Evolutionary conservation across 1,140 invertebrate genomes (phyloP), one percentile per base, ranked within the genome.

Genomic region (Pseudachorutes palmiensis): DNA sequence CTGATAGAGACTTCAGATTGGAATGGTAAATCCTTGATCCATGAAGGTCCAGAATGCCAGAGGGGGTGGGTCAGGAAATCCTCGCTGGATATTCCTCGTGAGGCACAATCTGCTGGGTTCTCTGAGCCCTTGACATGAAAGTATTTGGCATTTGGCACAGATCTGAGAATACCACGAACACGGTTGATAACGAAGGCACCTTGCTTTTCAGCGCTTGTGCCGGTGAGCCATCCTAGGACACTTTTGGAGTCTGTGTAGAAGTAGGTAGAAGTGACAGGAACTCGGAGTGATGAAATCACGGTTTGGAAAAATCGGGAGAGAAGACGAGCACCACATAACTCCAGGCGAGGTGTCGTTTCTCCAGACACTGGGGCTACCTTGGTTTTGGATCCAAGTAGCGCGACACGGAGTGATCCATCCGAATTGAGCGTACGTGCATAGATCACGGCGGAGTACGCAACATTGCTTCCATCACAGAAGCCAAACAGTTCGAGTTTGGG

Each of bases 51-150:
- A 12, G 24, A 3, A 5, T 12, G 30, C 58, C 58, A 60, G 29
- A 60, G 58, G 24, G 24, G 12, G 30, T 60, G 58, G 12, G 2
- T 28, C 24, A 26, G 26, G 24, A 60, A 60, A 5, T 60, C 58
- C 12, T 19, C 30, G 2, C 16, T 29, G 2, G 58, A 60, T 9
- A 71, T 16, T 19, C 80, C 80, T 61, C 79, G 72, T 3, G 78
- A 78, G 1, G 77, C 73, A 1, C 73, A 64, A 74, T 83, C 80
- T 1, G 78, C 78, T 0, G 79, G 78, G 71, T 82, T 82, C 1
- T 77, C 61, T 28, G 62, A 48, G 0, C 77, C 74, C 5, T 63
- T 58, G 0, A 81, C 75, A 68, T 82, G 77, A 28, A 48, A 19
- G 81, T 80, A 83, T 30, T 77, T 58, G 16, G 59, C 59, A 1